Conservation (phyloP, 2,888 invertebrate species). For the Dermolepida albohirtum region DNA sequence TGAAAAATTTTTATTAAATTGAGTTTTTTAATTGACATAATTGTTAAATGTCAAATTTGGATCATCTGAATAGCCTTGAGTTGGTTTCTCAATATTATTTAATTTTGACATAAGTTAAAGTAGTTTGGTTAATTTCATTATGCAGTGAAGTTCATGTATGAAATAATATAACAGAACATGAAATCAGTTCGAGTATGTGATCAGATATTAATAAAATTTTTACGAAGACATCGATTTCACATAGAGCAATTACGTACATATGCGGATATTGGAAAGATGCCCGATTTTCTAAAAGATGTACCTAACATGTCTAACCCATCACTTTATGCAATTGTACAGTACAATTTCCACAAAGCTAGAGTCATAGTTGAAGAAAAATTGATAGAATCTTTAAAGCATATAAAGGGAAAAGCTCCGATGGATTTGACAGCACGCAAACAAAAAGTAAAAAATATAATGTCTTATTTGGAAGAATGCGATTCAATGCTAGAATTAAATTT, state of each 20-base stretch:
- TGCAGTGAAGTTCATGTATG: too few relatives aligned
- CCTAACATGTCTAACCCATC: constrained; percentile 66
- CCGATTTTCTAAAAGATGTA: constrained; percentile 61
- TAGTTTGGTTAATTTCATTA: too few relatives aligned
- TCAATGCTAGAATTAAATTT: constrained; percentile 75
- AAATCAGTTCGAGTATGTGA: too few relatives aligned
- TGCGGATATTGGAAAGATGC: constrained; percentile 56
- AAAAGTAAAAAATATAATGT: constrained; percentile 75
- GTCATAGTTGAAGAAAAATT: constrained; percentile 68
- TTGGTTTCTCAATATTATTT: too few relatives aligned
- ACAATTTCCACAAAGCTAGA: constrained; percentile 75
- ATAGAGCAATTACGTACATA: constrained; percentile 15
- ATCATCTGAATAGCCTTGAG: too few relatives aligned
- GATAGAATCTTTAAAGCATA: constrained; percentile 66
- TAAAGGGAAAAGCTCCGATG: constrained; percentile 49
- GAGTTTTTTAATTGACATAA: too few relatives aligned
- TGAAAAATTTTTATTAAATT: too few relatives aligned
- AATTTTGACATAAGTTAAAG: too few relatives aligned
- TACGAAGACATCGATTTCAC: too few relatives aligned
- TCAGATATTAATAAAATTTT: too few relatives aligned
- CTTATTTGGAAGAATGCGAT: constrained; percentile 75
- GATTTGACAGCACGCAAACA: constrained; percentile 71
- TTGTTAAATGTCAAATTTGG: too few relatives aligned
- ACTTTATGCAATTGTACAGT: constrained; percentile 76
- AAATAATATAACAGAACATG: too few relatives aligned